Conservation (phyloP, 2,797 vertebrate genomes). For the Hemitrygon akajei region DNA sequence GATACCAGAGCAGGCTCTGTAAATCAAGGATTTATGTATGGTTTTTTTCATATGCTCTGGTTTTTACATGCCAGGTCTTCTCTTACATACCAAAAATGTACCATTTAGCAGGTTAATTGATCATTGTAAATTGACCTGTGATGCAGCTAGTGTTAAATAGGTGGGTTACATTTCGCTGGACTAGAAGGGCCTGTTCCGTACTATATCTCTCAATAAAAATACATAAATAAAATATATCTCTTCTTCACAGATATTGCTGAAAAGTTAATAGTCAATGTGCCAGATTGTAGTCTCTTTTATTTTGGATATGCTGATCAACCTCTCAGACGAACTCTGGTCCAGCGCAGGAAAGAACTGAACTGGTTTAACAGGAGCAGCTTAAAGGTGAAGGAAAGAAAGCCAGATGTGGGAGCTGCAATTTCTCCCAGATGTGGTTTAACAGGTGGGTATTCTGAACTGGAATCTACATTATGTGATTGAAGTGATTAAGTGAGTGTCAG, state of each 20-base stretch:
- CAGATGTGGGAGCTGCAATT: slow-evolving; percentile 56
- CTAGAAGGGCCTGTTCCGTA: too few species aligned
- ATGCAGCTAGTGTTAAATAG: too few species aligned
- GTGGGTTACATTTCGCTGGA: too few species aligned
- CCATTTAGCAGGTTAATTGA: too few species aligned
- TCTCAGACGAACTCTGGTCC: slow-evolving; percentile 56
- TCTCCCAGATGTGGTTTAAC: slow-evolving; percentile 58
- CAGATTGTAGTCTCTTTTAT: slow-evolving; percentile 61
- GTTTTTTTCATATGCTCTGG: too few species aligned
- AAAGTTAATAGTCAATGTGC: slow-evolving; percentile 53
- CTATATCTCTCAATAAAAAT: too few species aligned
- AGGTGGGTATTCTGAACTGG: slow-evolving; percentile 50
- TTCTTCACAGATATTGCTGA: slow-evolving; percentile 53
- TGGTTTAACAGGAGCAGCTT: slow-evolving; percentile 59
- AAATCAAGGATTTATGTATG: background rate
- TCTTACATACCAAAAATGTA: too few species aligned
- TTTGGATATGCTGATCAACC: slow-evolving; percentile 65
- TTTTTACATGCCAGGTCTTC: too few species aligned
- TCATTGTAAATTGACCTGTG: too few species aligned
- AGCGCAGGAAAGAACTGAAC: slow-evolving; percentile 64
- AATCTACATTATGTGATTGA: background rate
- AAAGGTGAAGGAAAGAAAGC: slow-evolving; percentile 42
- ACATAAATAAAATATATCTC: background rate
- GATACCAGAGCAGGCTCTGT: too few species aligned
- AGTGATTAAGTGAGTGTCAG: background rate